Conservation (phyloP, 2,888 invertebrate species). For the Empis livida region DNA sequence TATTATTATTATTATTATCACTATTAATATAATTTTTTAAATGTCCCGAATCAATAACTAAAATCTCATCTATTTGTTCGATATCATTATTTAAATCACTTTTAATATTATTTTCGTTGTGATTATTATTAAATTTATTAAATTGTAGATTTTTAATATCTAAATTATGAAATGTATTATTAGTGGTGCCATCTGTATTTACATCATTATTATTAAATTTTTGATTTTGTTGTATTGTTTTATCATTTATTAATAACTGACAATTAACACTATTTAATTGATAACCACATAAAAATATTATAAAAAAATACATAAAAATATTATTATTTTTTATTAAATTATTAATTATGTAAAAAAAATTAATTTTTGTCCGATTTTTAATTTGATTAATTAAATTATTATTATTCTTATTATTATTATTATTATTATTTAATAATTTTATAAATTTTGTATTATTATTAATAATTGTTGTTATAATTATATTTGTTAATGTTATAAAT, state of each 20-base stretch:
- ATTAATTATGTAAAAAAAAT: neutral
- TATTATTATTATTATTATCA: conserved; percentile 1
- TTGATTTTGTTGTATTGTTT: conserved; percentile 7
- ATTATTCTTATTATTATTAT: neutral
- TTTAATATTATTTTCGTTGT: conserved; percentile 4
- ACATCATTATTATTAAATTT: neutral
- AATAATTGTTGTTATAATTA: neutral
- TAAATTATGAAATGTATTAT: neutral
- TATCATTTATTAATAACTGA: conserved; percentile 4
- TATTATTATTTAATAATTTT: neutral
- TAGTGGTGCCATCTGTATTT: neutral
- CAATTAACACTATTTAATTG: conserved; percentile 15
- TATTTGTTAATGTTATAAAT: neutral
- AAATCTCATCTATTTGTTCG: neutral
- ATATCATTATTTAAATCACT: too few species aligned
- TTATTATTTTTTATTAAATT: neutral
- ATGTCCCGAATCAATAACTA: neutral
- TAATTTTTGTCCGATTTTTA: too few species aligned
- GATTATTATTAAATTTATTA: neutral
- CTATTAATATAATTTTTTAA: neutral
- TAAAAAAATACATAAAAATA: conserved; percentile 6
- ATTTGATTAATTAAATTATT: neutral
- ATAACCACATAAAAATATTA: conserved; percentile 19
- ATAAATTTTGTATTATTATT: neutral
- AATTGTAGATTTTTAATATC: neutral